Conservation (phyloP, 2,113 vertebrate genomes). For the Ursus arctos region DNA sequence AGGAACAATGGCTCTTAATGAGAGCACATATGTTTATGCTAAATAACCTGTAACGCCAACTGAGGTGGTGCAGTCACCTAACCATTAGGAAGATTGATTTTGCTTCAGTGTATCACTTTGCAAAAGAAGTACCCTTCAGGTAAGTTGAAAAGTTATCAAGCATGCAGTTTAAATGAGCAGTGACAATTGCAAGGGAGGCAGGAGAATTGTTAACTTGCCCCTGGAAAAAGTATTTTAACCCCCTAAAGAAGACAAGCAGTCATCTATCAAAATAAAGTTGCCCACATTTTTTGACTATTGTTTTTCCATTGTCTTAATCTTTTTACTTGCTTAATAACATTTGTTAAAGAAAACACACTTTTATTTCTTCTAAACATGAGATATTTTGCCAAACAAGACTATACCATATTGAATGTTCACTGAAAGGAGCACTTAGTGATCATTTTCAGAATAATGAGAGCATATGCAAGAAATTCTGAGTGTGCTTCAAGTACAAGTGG, state of each 20-base stretch:
- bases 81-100: conserved; percentile 86
- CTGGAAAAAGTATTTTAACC: conserved; percentile 32
- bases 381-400: background rate
- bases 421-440: background rate
- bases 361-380: background rate
- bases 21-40: conserved; percentile 85
- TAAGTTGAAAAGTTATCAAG: conserved; percentile 83
- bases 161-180: conserved; percentile 77
- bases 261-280: conserved; percentile 40
- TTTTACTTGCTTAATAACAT: background rate
- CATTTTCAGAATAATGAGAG: background rate
- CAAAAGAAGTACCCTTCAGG: conserved; percentile 82
- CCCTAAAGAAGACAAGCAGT: background rate
- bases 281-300: background rate
- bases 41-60: conserved; percentile 84
- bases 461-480: background rate
- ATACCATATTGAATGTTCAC: background rate
- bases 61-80: conserved; percentile 70
- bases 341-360: background rate
- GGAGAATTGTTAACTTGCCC: conserved; percentile 51
- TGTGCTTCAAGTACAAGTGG: background rate
- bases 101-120: conserved; percentile 75
- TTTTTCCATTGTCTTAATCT: background rate
- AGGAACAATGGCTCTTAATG: conserved; percentile 82
- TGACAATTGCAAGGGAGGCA: conserved; percentile 62